phyloP scores from a whole-genome alignment of 1,140 invertebrate genomes.

The Luehdorfia chinensis region DNA sequence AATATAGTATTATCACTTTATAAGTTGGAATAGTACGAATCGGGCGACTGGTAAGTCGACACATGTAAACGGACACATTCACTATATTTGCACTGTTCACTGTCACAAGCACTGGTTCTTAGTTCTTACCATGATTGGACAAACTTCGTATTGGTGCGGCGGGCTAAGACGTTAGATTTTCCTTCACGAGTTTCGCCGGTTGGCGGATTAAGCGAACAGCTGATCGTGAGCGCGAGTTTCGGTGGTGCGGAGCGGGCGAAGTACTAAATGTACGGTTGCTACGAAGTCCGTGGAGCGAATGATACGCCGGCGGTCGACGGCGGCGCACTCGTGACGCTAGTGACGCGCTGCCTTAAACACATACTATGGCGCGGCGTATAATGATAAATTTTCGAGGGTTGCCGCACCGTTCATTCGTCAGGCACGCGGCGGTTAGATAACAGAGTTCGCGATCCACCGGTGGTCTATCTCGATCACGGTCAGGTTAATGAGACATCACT shows the following conservation, averaged over 20 bases:
- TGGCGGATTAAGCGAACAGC: constrained; percentile 51
- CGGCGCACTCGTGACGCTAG: constrained; percentile 59
- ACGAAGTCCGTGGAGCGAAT: constrained; percentile 61
- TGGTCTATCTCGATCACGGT: constrained; percentile 47
- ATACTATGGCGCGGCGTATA: constrained; percentile 48
- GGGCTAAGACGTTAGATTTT: too few species aligned
- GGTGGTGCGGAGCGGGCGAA: constrained; percentile 30
- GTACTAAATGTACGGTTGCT: constrained; percentile 45
- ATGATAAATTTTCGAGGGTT: constrained; percentile 65
- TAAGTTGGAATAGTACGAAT: neutral
- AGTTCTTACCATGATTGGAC: constrained; percentile 43
- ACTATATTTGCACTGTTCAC: constrained; percentile 45
- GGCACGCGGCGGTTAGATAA: constrained; percentile 57
- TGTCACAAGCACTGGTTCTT: constrained; percentile 58
- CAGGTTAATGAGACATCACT: constrained; percentile 45
- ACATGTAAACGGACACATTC: constrained; percentile 30
- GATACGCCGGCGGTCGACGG: constrained; percentile 55
- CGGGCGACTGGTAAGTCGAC: constrained; percentile 11
- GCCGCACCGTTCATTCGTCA: constrained; percentile 52
- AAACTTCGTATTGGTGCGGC: constrained; percentile 27
- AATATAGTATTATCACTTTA: constrained; percentile 1
- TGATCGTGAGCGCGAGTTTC: constrained; percentile 54
- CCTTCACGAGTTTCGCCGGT: constrained; percentile 30
- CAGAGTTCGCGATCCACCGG: constrained; percentile 44
- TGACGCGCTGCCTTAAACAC: constrained; percentile 57